A percentile compares a stretch with the other conserved stretches of the same genome.
phyloP scores from a whole-genome alignment of 64 coral and sea anemone genomes.

The Actinia equina region DNA sequence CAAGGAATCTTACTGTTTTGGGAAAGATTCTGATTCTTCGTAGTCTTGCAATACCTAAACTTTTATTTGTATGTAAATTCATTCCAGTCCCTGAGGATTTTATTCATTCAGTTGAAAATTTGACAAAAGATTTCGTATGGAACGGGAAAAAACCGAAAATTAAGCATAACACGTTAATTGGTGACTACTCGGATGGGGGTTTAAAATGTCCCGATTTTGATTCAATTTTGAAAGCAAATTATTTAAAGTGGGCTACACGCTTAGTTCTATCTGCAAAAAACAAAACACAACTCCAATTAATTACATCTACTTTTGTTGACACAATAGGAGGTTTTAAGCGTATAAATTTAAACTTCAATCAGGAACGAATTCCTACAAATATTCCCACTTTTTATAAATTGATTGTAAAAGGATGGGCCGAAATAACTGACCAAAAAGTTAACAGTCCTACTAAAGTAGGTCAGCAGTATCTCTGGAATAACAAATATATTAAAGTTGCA shows the following conservation, averaged over 20 bases:
- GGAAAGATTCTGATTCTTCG: no score
- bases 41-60: no score
- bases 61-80: no score
- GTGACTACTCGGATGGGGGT: not conserved
- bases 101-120: not conserved
- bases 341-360: no score
- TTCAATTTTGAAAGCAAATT: not conserved
- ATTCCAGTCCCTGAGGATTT: no score
- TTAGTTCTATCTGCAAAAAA: not conserved
- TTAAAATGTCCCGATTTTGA: not conserved
- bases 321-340: no score
- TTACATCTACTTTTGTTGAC: not conserved
- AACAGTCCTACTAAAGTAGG: not conserved
- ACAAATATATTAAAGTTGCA: not conserved
- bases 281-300: not conserved
- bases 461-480: not conserved
- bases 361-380: not conserved
- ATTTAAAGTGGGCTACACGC: not conserved
- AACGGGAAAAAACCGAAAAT: conserved; percentile 17
- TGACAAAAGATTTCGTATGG: conserved; percentile 3
- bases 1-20: no score
- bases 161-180: not conserved
- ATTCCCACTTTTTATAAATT: not conserved
- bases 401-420: not conserved
- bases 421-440: not conserved